Evolutionary conservation across 2,797 vertebrate genomes (phyloP), one percentile per base, ranked within the genome.

Genomic region (Anableps anableps): DNA sequence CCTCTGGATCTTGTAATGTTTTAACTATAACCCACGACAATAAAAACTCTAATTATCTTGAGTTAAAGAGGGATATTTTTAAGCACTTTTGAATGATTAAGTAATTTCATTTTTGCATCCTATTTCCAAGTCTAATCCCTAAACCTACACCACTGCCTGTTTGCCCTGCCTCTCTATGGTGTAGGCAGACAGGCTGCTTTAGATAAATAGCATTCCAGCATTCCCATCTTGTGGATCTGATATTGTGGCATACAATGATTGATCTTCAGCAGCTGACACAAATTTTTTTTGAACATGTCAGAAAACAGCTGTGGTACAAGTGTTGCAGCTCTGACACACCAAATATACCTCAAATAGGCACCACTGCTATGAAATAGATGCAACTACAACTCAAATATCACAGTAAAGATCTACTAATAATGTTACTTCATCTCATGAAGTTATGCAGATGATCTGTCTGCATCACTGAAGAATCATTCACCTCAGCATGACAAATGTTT

Each of bases 41-140:
- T 88, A 94, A 95, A 95, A 94, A 95, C 91, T 91, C 94, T 92
- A 92, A 93, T 90, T 91, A 94, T 93, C 86, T 86, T 76, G 77
- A 87, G 90, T 91, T 91, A 93, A 94, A 88, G 91, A 90, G 85
- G 84, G 90, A 84, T 88, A 82, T 86, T 83, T 89, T 94, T 89
- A 94, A 94, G 95, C 91, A 94, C 92, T 93, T 89, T 94, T 93
- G 88, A 85, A 87, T 80, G 85, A 94, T 94, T 93, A 92, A 95
- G 94, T 93, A 92, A 94, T 93, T 89, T 86, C 87, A 85, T 92
- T 88, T 93, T 93, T 93, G 88, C 80, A 71, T 92, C 89, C 93
- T 85, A 83, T 94, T 91, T 86, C 77, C 72, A 89, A 91, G 91
- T 94, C 90, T 79, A 83, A 53, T 53, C 3, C 16, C 51, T 41